phyloP scores from a whole-genome alignment of 2,888 invertebrate species.

The Lycia hirtaria region DNA sequence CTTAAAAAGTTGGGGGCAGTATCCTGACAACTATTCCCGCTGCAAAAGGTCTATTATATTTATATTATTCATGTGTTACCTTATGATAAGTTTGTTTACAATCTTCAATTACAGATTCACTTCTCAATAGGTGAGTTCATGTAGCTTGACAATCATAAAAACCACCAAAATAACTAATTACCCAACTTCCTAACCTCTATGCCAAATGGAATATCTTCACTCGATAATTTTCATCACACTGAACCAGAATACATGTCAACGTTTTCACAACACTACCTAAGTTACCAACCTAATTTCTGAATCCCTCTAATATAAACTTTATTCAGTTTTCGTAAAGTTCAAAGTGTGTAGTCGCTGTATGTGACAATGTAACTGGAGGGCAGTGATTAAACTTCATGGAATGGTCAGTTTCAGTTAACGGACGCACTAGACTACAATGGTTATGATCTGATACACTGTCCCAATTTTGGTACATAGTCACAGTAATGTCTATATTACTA shows the following conservation, averaged over 20 bases:
- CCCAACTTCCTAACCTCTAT: no score
- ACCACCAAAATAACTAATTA: no score
- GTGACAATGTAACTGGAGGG: constrained; percentile 9
- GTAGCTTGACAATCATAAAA: no score
- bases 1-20: no score
- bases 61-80: no score
- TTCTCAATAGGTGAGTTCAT: no score
- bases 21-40: no score
- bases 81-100: no score
- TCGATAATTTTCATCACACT: constrained; percentile 4
- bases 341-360: background rate
- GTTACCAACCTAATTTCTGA: background rate
- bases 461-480: constrained; percentile 1
- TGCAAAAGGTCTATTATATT: no score
- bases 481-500: background rate
- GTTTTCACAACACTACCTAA: constrained; percentile 19
- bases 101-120: no score
- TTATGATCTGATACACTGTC: constrained; percentile 5
- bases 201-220: background rate
- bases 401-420: constrained; percentile 11
- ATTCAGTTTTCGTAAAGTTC: constrained; percentile 6
- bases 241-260: constrained; percentile 28
- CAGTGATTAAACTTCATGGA: constrained; percentile 19
- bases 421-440: constrained; percentile 8
- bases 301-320: constrained; percentile 16